Evolutionary conservation across 2,888 invertebrate genomes (phyloP).

Genomic region (Hyppa rectilinea): DNA sequence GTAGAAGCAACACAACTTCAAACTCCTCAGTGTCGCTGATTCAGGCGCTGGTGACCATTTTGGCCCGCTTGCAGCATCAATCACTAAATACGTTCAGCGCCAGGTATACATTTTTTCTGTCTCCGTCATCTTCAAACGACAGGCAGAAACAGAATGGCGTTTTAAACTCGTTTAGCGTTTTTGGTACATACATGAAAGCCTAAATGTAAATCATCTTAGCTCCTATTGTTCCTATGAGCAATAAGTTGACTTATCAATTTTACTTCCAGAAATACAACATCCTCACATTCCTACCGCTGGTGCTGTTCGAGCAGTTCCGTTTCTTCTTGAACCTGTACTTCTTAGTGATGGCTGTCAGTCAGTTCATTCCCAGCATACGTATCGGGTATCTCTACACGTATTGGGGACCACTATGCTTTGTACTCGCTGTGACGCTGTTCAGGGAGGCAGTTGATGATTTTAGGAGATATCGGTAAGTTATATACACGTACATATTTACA

Average conservation of each 20-base stretch:
- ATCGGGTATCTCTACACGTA: conserved; percentile 99
- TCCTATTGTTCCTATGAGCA: not conserved
- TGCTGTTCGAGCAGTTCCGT: conserved; percentile 99
- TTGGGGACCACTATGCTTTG: conserved; percentile 99
- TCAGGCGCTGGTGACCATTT: not conserved
- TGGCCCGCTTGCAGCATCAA: too few species aligned
- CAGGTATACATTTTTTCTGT: too few species aligned
- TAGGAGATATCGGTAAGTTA: conserved; percentile 93
- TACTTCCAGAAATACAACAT: conserved; percentile 98
- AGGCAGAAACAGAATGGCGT: too few species aligned
- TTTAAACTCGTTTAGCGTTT: too few species aligned
- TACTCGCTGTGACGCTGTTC: conserved; percentile 98
- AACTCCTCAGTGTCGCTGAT: not conserved
- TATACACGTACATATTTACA: too few species aligned
- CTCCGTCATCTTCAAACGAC: too few species aligned
- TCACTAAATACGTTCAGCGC: too few species aligned
- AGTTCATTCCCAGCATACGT: conserved; percentile 98
- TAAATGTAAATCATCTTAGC: too few species aligned
- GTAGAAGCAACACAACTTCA: not conserved
- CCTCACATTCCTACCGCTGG: conserved; percentile 96
- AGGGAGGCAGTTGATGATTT: conserved; percentile 99
- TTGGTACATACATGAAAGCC: too few species aligned
- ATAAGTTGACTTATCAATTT: not conserved
- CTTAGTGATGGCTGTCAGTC: conserved; percentile 99
- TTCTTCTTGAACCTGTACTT: conserved; percentile 99